These are phyloP conservation scores for Lamellibrachia luymesi DNA, from an alignment of 1,140 invertebrate species.

Conservation along the genomic window DNA sequence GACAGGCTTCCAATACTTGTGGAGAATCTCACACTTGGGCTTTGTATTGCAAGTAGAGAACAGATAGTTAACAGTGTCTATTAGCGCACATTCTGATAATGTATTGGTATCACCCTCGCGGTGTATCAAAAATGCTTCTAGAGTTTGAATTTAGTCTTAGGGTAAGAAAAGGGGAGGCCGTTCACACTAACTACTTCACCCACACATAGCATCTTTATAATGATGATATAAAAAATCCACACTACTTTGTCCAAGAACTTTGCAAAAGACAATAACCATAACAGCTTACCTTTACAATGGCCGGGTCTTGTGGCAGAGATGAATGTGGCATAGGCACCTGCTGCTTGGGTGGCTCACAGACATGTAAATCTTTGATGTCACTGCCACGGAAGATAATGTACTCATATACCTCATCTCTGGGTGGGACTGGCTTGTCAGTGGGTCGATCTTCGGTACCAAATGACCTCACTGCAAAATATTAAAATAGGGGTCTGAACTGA, in stretches of 20 bases:
- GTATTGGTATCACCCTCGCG: neutral
- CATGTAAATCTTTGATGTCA: conserved; percentile 98
- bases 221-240: too few relatives aligned
- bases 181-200: too few relatives aligned
- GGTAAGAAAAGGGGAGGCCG: too few relatives aligned
- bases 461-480: conserved; percentile 79
- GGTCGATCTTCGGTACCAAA: conserved; percentile 98
- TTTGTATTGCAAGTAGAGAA: too few relatives aligned
- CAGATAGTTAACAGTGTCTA: too few relatives aligned
- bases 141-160: too few relatives aligned
- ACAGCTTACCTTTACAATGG: conserved; percentile 55
- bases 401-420: conserved; percentile 96
- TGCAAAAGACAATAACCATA: neutral
- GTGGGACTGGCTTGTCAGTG: conserved; percentile 83
- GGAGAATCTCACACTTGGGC: too few relatives aligned
- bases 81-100: neutral
- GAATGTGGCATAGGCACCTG: conserved; percentile 48
- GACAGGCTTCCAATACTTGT: too few relatives aligned
- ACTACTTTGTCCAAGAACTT: too few relatives aligned
- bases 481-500: conserved; percentile 33
- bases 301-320: conserved; percentile 61
- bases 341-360: conserved; percentile 73
- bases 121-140: too few relatives aligned
- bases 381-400: conserved; percentile 96
- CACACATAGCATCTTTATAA: too few relatives aligned